These are phyloP conservation scores for Podarcis raffonei DNA, from an alignment of 2,113 vertebrate genomes.

Conservation along the genomic window DNA sequence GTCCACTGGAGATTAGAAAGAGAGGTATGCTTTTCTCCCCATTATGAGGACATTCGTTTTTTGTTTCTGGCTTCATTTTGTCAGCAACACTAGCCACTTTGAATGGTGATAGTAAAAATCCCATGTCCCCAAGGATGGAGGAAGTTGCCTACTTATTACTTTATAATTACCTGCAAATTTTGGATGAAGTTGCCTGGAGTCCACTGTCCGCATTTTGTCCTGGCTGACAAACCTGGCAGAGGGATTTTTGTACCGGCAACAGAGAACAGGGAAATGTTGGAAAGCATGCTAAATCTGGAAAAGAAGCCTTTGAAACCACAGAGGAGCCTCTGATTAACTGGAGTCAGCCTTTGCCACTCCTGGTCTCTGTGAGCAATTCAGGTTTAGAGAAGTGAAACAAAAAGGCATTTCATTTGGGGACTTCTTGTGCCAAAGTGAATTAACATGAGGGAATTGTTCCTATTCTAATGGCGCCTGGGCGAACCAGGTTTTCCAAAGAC, in stretches of 20 bases:
- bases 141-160: slow-evolving; percentile 64
- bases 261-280: slow-evolving; percentile 59
- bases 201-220: slow-evolving; percentile 49
- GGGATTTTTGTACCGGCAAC: slow-evolving; percentile 43
- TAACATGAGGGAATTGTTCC: slow-evolving; percentile 6
- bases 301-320: slow-evolving; percentile 41
- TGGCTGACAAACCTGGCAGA: slow-evolving; percentile 68
- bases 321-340: slow-evolving; percentile 59
- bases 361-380: slow-evolving; percentile 34
- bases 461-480: slow-evolving; percentile 25
- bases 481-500: slow-evolving; percentile 25
- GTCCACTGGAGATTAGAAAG: slow-evolving; percentile 32
- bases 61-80: slow-evolving; percentile 41
- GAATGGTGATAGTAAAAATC: slow-evolving; percentile 48
- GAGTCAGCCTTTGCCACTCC: neutral
- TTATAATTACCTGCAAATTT: slow-evolving; percentile 66
- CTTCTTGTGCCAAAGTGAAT: slow-evolving; percentile 16
- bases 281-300: slow-evolving; percentile 57
- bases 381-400: slow-evolving; percentile 46
- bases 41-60: slow-evolving; percentile 56
- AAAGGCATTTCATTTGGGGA: slow-evolving; percentile 38
- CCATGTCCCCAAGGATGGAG: slow-evolving; percentile 53
- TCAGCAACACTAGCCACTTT: slow-evolving; percentile 49
- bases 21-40: slow-evolving; percentile 21
- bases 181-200: slow-evolving; percentile 50